Conservation (phyloP, 1,140 invertebrate genomes). For the Phthorimaea operculella region DNA sequence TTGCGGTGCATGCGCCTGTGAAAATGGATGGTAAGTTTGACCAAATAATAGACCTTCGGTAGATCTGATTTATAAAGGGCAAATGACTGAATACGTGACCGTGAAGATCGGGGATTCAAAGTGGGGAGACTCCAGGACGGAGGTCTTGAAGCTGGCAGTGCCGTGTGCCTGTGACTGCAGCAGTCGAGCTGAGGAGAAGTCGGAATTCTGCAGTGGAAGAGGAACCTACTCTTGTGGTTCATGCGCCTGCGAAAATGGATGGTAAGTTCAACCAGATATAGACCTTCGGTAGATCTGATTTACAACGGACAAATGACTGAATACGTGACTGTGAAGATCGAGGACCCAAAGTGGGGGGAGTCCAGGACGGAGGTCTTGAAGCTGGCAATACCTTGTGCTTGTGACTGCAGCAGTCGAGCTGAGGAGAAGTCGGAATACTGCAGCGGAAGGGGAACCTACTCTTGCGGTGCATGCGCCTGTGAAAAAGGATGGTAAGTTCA, state of each 20-base stretch:
- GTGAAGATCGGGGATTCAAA: neutral
- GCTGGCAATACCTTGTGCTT: constrained; percentile 35
- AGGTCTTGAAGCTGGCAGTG: constrained; percentile 30
- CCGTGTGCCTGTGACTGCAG: constrained; percentile 60
- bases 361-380: too few species aligned
- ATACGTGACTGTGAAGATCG: too few species aligned
- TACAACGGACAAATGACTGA: neutral
- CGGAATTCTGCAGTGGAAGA: constrained; percentile 51
- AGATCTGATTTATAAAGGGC: too few species aligned
- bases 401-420: constrained; percentile 63
- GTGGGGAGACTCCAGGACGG: constrained; percentile 20
- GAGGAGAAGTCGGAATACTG: constrained; percentile 56
- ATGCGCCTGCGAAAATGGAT: constrained; percentile 72
- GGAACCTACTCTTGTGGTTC: constrained; percentile 75
- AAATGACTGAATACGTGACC: neutral
- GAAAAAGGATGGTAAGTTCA: constrained; percentile 70
- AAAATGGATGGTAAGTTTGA: constrained; percentile 70
- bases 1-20: constrained; percentile 78
- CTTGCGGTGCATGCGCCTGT: constrained; percentile 79
- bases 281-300: neutral
- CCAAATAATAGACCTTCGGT: too few species aligned
- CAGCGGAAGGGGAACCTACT: constrained; percentile 59
- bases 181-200: constrained; percentile 51
- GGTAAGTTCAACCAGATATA: constrained; percentile 68
- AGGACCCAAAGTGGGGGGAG: constrained; percentile 19